Base-by-base conservation (phyloP, 2,113 vertebrate genomes). In the Mixornis gularis region DNA sequence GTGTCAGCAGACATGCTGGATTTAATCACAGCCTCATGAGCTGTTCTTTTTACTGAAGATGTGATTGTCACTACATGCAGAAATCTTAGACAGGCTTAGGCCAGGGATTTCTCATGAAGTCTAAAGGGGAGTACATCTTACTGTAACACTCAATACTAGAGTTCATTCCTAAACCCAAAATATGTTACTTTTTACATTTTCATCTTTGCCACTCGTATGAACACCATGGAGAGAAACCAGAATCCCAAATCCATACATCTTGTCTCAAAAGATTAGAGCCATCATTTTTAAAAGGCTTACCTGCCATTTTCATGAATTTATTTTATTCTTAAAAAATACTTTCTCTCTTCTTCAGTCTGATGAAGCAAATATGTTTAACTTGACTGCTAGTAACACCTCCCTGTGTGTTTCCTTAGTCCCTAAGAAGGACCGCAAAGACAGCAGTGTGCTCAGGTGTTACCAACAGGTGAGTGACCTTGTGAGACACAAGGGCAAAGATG, bases 91-190 rank as follows among this genome's bases (percentile, higher is more conserved):
- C 10, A 53, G 29, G 30, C 9, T 11, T 24, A 27, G 20, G 20
- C 12, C 15, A 74, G 14, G 10, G 20, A 17, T 24, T 36, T 79
- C 25, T 73, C 58, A 29, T 12, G 32, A 44, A 79, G 17, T 24
- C 56, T 60, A 26, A 34, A 78, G 32, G 13, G 13, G 14, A 79
- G 8, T 26, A 52, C 8, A 46, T 2, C 3, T 41, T 74, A 32
- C 20, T 52, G 1, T 34, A 66, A 65, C 4, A 6, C 2, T 19
- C 16, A 36, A 2, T 18, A 8, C 5, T 7, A 60, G 13, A 6
- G 27, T 30, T 77, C 12, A 55, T 68, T 88, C 27, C 30, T 82
- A 48, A 70, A 38, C 2, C 3, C 4, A 4, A 17, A 52, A 88
- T 49, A 17, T 1, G 4, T 43, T 43, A 36, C 6, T 13, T 64